Conservation (phyloP, 2,797 vertebrate genomes). For the Megaceryle alcyon region DNA sequence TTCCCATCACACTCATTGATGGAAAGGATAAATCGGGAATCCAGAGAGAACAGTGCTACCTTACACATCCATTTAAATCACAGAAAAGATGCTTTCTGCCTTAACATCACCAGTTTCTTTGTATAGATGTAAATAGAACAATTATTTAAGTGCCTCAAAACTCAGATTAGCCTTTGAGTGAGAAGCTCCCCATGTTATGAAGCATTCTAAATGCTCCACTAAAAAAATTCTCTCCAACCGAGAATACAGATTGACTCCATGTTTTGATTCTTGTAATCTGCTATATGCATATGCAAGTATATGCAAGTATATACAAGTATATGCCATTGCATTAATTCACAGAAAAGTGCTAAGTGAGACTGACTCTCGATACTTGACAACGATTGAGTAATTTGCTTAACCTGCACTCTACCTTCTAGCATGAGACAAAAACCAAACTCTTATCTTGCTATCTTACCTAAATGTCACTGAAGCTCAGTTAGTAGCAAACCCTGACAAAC, state of each 20-base stretch:
- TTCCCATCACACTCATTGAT: constrained; percentile 86
- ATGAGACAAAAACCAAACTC: background rate
- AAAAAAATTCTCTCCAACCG: background rate
- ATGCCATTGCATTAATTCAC: background rate
- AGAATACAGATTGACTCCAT: background rate
- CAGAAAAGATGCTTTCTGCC: background rate
- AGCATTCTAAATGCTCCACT: background rate
- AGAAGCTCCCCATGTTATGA: background rate
- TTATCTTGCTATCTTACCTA: background rate
- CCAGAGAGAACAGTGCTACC: constrained; percentile 80
- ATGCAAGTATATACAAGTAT: background rate
- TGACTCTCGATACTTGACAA: background rate
- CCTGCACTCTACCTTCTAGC: background rate
- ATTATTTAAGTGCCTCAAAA: background rate
- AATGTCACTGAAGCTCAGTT: background rate
- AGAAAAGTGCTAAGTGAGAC: background rate
- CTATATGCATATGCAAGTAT: too few relatives aligned
- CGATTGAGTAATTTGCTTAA: background rate
- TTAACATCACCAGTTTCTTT: background rate
- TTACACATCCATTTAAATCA: constrained; percentile 76
- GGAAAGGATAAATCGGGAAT: constrained; percentile 76
- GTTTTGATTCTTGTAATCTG: background rate
- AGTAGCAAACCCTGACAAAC: background rate
- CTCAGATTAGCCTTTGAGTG: background rate
- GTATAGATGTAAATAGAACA: background rate